These are phyloP conservation scores for Anolis apletophallus DNA, from an alignment of 2,797 vertebrate species.

Conservation along the genomic window DNA sequence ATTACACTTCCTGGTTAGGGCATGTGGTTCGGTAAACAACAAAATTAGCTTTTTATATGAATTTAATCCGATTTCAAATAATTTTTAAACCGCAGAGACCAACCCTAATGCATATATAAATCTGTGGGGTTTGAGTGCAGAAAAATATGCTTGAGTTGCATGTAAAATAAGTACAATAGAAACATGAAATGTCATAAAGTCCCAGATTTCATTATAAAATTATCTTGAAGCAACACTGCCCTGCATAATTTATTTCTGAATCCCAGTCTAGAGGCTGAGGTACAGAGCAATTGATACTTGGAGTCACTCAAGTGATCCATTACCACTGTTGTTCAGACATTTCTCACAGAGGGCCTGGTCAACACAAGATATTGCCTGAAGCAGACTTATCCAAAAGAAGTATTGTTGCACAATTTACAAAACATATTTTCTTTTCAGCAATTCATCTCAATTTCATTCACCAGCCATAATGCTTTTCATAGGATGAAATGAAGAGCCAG, in stretches of 20 bases:
- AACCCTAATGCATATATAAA: background rate
- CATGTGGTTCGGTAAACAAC: too few relatives aligned
- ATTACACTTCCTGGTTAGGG: too few relatives aligned
- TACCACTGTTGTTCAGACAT: background rate
- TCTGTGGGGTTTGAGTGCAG: background rate
- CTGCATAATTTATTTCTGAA: background rate
- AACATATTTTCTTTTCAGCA: background rate
- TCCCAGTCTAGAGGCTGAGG: background rate
- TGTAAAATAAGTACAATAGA: background rate
- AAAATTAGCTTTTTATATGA: too few relatives aligned
- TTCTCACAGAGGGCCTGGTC: background rate
- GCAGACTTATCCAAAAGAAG: background rate
- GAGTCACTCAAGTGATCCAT: background rate
- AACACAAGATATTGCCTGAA: background rate
- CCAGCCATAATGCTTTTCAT: background rate
- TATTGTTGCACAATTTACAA: background rate
- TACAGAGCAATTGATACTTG: background rate
- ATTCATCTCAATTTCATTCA: background rate
- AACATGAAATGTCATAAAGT: background rate
- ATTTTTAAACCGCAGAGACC: too few relatives aligned
- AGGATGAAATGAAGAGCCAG: background rate
- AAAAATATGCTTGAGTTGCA: background rate
- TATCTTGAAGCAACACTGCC: background rate
- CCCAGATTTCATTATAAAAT: background rate
- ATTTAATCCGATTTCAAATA: too few relatives aligned